Percentiles rank a stretch among this genome's conserved stretches.
Conservation (phyloP, 1,140 invertebrate species). For the Meloidogyne hapla region DNA sequence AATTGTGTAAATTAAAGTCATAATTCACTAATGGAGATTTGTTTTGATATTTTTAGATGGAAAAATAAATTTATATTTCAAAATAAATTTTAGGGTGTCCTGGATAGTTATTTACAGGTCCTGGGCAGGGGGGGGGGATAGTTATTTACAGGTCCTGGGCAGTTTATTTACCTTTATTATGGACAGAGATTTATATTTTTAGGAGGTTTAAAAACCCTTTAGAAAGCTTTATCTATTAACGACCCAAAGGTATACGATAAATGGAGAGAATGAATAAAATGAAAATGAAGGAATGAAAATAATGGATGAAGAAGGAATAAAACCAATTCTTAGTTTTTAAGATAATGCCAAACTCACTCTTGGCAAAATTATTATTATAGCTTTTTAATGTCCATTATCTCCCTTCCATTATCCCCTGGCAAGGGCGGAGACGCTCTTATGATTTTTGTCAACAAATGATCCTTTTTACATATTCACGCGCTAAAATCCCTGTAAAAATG, state of each 20-base stretch:
- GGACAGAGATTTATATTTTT: too few species aligned
- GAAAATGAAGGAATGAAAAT: neutral
- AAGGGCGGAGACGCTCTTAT: neutral
- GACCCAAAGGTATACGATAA: neutral
- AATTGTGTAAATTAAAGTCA: too few species aligned
- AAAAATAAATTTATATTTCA: too few species aligned
- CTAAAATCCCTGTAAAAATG: neutral
- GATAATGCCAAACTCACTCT: neutral
- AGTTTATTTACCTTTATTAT: too few species aligned
- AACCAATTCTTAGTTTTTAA: neutral
- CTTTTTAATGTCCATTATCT: neutral
- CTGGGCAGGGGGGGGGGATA: too few species aligned
- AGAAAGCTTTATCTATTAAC: too few species aligned
- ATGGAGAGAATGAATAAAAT: neutral
- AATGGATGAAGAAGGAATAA: neutral
- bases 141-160: too few species aligned
- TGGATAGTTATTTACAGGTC: too few species aligned
- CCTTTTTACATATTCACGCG: neutral
- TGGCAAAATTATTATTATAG: neutral
- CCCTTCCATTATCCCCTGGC: neutral
- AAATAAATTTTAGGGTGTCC: too few species aligned
- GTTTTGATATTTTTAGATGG: too few species aligned
- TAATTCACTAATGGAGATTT: too few species aligned
- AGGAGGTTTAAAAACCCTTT: too few species aligned
- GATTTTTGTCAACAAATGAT: neutral